These are phyloP conservation scores for Neostethus bicornis DNA, from an alignment of 2,797 vertebrate species.

Conservation along the genomic window DNA sequence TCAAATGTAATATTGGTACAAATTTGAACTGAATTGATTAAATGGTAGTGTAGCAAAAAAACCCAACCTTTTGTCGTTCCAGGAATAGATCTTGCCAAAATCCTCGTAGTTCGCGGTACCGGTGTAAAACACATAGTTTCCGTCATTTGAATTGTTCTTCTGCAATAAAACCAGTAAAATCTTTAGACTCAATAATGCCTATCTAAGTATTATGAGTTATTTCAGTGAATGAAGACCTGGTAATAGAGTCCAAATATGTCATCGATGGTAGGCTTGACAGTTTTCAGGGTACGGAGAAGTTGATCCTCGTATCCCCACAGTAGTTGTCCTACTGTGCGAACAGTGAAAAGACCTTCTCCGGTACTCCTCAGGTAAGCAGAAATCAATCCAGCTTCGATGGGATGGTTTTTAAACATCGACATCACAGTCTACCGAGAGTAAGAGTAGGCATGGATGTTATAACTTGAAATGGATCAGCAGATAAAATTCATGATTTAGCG, in stretches of 20 bases:
- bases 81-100: conserved; percentile 89
- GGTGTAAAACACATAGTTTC: conserved; percentile 89
- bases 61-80: conserved; percentile 87
- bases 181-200: too few species aligned
- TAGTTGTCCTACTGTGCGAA: conserved; percentile 81
- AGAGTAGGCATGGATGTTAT: neutral
- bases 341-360: conserved; percentile 79
- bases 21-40: neutral
- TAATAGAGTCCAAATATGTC: conserved; percentile 88
- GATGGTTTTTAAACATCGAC: conserved; percentile 52
- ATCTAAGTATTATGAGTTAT: neutral
- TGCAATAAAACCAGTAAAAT: conserved; percentile 54
- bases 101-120: conserved; percentile 86
- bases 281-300: conserved; percentile 76
- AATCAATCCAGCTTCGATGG: fast-evolving
- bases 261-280: conserved; percentile 64
- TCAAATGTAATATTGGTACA: neutral
- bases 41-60: neutral
- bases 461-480: neutral
- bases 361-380: conserved; percentile 60
- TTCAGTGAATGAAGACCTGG: conserved; percentile 76
- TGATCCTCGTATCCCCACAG: conserved; percentile 93
- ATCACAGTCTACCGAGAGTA: conserved; percentile 63
- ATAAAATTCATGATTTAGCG: neutral
- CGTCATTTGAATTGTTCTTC: conserved; percentile 90